A percentile compares a stretch with the other conserved stretches of the same genome.
Conservation (phyloP, 2,888 invertebrate species). For the Diaprepes abbreviatus region DNA sequence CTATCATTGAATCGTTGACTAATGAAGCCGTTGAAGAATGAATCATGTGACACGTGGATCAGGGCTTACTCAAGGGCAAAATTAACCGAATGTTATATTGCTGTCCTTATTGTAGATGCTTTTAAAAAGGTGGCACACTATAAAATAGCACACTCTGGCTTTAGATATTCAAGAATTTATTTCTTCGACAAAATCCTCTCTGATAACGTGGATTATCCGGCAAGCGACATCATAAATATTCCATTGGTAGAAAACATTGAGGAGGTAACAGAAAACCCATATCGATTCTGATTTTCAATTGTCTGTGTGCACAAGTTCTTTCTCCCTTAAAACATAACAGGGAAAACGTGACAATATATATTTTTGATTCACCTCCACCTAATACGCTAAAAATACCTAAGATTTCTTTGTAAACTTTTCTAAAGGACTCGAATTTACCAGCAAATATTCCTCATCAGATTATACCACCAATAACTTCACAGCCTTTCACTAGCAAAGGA, state of each 20-base stretch:
- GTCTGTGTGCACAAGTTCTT: too few relatives aligned
- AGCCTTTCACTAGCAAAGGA: background rate
- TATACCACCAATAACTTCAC: background rate
- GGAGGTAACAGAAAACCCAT: too few relatives aligned
- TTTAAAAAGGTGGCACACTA: background rate
- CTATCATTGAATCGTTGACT: too few relatives aligned
- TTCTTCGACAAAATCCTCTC: background rate
- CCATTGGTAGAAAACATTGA: too few relatives aligned
- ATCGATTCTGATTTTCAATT: too few relatives aligned
- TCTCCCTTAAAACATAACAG: too few relatives aligned
- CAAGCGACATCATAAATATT: too few relatives aligned
- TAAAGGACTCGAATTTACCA: too few relatives aligned
- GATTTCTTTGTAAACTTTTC: too few relatives aligned
- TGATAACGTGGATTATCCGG: background rate
- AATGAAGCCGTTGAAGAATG: slow-evolving; percentile 15
- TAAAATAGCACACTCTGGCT: background rate
- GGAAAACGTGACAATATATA: too few relatives aligned
- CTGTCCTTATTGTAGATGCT: background rate
- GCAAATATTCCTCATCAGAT: background rate
- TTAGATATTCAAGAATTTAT: background rate
- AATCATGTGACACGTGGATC: background rate
- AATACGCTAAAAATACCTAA: too few relatives aligned
- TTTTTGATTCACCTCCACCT: too few relatives aligned
- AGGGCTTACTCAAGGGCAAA: background rate
- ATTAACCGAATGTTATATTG: slow-evolving; percentile 7